These are phyloP conservation scores for Cyclargus thomasi DNA, from an alignment of 1,140 invertebrate genomes.

Conservation along the genomic window DNA sequence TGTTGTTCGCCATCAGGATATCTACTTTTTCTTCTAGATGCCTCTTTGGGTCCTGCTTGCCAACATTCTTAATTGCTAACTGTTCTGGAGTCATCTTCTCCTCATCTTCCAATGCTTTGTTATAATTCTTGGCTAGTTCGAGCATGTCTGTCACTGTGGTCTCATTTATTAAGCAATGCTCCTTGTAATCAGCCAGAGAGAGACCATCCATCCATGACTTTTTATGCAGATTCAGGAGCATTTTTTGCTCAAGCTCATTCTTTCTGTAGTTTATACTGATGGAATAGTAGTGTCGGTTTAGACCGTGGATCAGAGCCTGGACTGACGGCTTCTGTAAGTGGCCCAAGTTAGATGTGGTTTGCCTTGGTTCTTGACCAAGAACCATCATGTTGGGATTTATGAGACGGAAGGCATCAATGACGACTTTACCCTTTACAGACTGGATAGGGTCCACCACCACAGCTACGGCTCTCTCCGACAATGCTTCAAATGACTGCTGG, in stretches of 20 bases:
- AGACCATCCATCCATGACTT: conserved; percentile 99
- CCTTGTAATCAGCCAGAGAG: conserved; percentile 94
- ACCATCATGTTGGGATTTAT: conserved; percentile 99
- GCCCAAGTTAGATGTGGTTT: conserved; percentile 99
- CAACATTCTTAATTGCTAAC: conserved; percentile 99
- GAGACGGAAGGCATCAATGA: conserved; percentile 95
- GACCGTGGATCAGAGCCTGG: conserved; percentile 98
- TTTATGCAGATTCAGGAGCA: conserved; percentile 99
- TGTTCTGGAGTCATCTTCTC: conserved; percentile 99
- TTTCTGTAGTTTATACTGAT: conserved; percentile 99
- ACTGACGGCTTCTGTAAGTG: conserved; percentile 99
- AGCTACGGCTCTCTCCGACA: conserved; percentile 98
- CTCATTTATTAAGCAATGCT: conserved; percentile 94
- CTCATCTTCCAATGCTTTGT: conserved; percentile 99
- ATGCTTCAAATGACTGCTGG: conserved; percentile 98
- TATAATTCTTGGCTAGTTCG: conserved; percentile 98
- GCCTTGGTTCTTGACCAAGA: conserved; percentile 97
- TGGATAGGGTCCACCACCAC: conserved; percentile 99
- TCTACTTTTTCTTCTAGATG: conserved; percentile 99
- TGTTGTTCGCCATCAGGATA: conserved; percentile 97
- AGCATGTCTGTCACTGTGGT: conserved; percentile 97
- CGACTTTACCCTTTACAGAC: conserved; percentile 98
- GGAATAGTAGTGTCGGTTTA: conserved; percentile 99
- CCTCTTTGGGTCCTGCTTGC: conserved; percentile 99
- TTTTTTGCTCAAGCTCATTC: conserved; percentile 99